These are phyloP conservation scores for Acrobasis repandana DNA, from an alignment of 2,888 invertebrate species.

Conservation along the genomic window DNA sequence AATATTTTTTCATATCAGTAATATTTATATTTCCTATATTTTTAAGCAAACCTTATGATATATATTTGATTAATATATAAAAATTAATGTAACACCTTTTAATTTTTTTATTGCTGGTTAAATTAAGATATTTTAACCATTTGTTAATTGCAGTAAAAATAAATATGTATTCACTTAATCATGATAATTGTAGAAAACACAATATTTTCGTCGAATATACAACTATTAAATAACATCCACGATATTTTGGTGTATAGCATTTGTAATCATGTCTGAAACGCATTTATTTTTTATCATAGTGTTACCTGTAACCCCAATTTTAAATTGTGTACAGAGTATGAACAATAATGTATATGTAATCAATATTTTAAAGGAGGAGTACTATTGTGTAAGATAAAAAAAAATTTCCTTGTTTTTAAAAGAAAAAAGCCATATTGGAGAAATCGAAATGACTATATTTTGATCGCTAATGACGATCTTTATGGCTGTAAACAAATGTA, in stretches of 20 bases:
- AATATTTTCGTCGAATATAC: constrained; percentile 17
- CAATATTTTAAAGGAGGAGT: too few species aligned
- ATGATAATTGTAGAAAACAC: constrained; percentile 7
- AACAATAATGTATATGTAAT: background rate
- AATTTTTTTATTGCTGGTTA: too few species aligned
- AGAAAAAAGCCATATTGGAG: too few species aligned
- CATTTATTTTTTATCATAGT: constrained; percentile 13
- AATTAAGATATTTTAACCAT: background rate
- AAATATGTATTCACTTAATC: background rate
- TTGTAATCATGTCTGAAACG: constrained; percentile 7
- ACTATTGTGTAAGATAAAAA: background rate
- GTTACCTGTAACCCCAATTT: background rate
- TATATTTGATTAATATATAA: too few species aligned
- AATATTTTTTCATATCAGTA: too few species aligned
- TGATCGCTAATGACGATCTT: background rate
- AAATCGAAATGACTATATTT: too few species aligned
- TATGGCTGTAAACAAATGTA: constrained; percentile 14
- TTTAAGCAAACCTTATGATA: too few species aligned
- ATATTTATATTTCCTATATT: too few species aligned
- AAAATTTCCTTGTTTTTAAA: background rate
- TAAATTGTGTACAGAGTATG: background rate
- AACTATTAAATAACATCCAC: constrained; percentile 1
- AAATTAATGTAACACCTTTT: too few species aligned
- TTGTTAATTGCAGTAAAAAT: background rate
- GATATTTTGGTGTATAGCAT: constrained; percentile 7